Evolutionary conservation across 2,888 invertebrate genomes (phyloP).

Genomic region (Agrilus cyanescens): DNA sequence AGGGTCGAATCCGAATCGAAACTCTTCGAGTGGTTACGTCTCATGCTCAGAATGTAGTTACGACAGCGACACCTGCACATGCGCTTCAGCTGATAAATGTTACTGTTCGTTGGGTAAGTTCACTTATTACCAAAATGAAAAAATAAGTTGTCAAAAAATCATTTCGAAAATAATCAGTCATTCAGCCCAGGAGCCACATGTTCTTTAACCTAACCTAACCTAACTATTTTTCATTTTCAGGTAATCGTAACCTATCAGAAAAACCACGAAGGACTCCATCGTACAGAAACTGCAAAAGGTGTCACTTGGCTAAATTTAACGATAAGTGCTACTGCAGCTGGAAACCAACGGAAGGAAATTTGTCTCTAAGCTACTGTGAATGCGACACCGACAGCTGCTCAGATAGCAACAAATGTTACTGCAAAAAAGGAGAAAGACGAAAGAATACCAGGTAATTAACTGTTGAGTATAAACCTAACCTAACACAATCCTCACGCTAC

Average conservation of each 20-base stretch:
- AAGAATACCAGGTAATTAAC: too few relatives aligned
- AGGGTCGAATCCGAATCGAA: constrained; percentile 25
- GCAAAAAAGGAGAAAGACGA: constrained; percentile 35
- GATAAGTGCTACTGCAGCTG: constrained; percentile 55
- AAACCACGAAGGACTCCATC: too few relatives aligned
- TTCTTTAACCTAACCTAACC: neutral
- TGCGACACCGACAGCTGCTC: constrained; percentile 80
- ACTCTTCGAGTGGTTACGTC: constrained; percentile 55
- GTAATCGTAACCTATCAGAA: too few relatives aligned
- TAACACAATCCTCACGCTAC: too few relatives aligned
- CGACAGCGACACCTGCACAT: constrained; percentile 74
- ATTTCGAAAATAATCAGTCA: too few relatives aligned
- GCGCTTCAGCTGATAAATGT: constrained; percentile 66
- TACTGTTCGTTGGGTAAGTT: constrained; percentile 66
- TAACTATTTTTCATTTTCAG: too few relatives aligned
- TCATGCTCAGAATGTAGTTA: constrained; percentile 81
- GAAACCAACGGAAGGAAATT: constrained; percentile 28
- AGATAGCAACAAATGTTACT: constrained; percentile 81
- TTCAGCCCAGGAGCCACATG: too few relatives aligned
- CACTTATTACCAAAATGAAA: constrained; percentile 20
- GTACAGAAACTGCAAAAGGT: too few relatives aligned
- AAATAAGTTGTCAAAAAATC: constrained; percentile 11
- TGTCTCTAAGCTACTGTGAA: constrained; percentile 48
- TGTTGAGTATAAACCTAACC: too few relatives aligned
- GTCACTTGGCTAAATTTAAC: constrained; percentile 11